phyloP scores from a whole-genome alignment of 2,797 vertebrate species.

The Aselliscus stoliczkanus region DNA sequence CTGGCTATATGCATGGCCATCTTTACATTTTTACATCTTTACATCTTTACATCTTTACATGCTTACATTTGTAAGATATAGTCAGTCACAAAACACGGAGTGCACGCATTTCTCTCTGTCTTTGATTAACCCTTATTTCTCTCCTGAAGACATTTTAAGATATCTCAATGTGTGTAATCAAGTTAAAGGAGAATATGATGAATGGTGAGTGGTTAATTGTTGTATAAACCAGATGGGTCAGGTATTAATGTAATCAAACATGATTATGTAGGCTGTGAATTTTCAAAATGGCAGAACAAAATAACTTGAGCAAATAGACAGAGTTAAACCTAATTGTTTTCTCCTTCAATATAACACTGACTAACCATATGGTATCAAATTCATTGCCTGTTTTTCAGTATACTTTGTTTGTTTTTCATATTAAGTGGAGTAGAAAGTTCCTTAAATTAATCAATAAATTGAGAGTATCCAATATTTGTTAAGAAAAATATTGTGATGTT shows the following conservation, averaged over 20 bases:
- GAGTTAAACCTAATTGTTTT: not conserved
- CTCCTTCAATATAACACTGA: not conserved
- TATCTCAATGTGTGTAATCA: not conserved
- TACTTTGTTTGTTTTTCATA: not conserved
- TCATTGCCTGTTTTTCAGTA: not conserved
- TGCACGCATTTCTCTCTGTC: not conserved
- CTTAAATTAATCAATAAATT: not conserved
- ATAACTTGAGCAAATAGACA: not conserved
- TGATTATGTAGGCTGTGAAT: conserved; percentile 13
- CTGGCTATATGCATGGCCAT: not conserved
- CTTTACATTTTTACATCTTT: conserved; percentile 25
- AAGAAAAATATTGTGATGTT: not conserved
- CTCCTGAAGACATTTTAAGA: conserved; percentile 9
- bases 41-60: conserved; percentile 28
- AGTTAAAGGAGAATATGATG: conserved; percentile 44
- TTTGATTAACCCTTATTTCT: conserved; percentile 19
- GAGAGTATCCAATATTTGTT: not conserved
- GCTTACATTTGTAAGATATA: conserved; percentile 8
- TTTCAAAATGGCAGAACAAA: conserved; percentile 36
- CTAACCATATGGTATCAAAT: not conserved
- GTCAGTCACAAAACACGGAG: not conserved
- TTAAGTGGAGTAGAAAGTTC: not conserved
- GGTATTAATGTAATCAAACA: conserved; percentile 32
- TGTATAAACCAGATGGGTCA: not conserved
- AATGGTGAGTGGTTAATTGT: not conserved